Evolutionary conservation across 2,797 vertebrate species (phyloP), one percentile per base, ranked within the genome.

Genomic region (Microctenopoma lineatum): DNA sequence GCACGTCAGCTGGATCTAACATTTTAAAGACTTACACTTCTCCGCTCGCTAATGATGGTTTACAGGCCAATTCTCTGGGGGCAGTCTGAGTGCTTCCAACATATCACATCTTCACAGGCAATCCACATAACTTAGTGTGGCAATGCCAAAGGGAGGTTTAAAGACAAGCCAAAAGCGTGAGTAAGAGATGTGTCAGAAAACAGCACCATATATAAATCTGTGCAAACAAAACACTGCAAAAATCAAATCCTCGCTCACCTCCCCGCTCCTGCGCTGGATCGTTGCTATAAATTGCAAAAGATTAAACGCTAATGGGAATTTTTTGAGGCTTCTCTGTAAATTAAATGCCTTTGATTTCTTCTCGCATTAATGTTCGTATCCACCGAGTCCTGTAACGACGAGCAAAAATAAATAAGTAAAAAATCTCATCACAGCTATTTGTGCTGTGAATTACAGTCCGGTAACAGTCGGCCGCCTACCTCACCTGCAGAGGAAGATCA

Each of bases 61-160:
- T 93, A 92, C 92, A 89, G 90, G 85, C 88, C 88, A 89, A 90
- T 90, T 87, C 91, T 92, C 91, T 80, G 66, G 90, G 89, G 92
- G 85, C 83, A 87, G 78, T 84, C 84, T 79, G 84, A 91, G 90
- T 84, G 89, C 92, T 90, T 88, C 77, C 87, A 87, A 89, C 84
- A 90, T 87, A 90, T 86, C 86, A 75, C 84, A 84, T 93, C 91
- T 92, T 89, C 79, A 89, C 89, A 90, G 86, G 85, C 80, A 80
- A 88, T 83, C 73, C 88, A 88, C 81, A 88, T 90, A 91, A 92
- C 86, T 88, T 89, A 87, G 82, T 88, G 71, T 92, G 91, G 90
- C 91, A 90, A 92, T 80, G 90, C 87, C 90, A 89, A 90, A 69
- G 89, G 83, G 87, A 81, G 91, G 84, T 89, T 91, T 89, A 88